Conservation (phyloP, 2,888 invertebrate genomes). For the Drosophila vallismaia region DNA sequence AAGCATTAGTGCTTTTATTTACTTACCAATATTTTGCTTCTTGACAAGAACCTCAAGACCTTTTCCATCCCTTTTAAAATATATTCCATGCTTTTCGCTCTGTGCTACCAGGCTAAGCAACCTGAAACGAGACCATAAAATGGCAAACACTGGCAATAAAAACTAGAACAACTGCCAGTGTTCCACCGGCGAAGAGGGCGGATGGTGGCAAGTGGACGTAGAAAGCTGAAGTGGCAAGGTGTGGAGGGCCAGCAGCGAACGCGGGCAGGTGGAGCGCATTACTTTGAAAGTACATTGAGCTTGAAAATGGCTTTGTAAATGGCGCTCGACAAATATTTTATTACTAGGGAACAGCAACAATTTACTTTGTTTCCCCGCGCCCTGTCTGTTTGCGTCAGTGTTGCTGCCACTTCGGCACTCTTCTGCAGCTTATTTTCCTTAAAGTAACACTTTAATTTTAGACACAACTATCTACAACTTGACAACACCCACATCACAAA, state of each 20-base stretch:
- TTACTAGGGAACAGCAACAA: conserved; percentile 67
- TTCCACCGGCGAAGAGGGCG: conserved; percentile 8
- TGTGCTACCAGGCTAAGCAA: conserved; percentile 31
- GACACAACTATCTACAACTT: conserved; percentile 8
- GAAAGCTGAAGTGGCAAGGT: background rate
- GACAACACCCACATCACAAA: background rate
- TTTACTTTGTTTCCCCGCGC: conserved; percentile 53
- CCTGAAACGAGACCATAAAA: conserved; percentile 67
- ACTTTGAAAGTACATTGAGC: conserved; percentile 73
- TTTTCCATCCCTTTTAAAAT: background rate
- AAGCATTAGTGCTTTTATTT: no score
- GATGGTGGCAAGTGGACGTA: background rate
- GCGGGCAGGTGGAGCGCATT: conserved; percentile 71
- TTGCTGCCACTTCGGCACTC: conserved; percentile 10
- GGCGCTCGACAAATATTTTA: conserved; percentile 76
- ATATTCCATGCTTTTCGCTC: background rate
- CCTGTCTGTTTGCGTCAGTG: conserved; percentile 18
- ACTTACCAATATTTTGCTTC: background rate
- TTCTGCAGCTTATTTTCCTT: conserved; percentile 4
- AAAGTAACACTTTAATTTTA: conserved; percentile 22
- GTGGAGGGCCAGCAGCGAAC: conserved; percentile 16
- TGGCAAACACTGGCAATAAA: conserved; percentile 68
- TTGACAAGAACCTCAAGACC: no score
- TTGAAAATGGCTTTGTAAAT: conserved; percentile 78
- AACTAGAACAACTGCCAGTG: conserved; percentile 67